Evolutionary conservation across 2,797 vertebrate genomes (phyloP).

Genomic region (Rhinichthys osculus): DNA sequence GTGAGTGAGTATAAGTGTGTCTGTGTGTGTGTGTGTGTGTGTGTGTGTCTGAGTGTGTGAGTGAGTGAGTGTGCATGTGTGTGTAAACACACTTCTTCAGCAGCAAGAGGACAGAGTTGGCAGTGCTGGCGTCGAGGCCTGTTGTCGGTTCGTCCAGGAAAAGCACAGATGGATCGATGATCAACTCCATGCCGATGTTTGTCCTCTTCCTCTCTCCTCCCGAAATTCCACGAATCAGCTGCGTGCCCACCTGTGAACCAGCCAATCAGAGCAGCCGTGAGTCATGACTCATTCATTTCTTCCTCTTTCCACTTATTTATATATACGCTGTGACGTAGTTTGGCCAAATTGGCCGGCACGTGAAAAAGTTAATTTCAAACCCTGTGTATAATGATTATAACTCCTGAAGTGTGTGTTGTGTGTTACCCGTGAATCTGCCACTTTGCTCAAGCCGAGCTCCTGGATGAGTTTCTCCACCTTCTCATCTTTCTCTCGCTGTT

Average conservation of each 20-base stretch:
- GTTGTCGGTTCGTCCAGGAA: constrained; percentile 86
- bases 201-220: constrained; percentile 85
- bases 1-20: too few species aligned
- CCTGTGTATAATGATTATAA: too few species aligned
- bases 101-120: constrained; percentile 82
- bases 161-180: constrained; percentile 82
- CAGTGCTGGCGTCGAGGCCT: constrained; percentile 83
- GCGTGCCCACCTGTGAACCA: constrained; percentile 79
- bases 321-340: too few species aligned
- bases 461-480: constrained; percentile 84
- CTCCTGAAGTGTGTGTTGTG: too few species aligned
- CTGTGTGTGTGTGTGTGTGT: not conserved
- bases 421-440: constrained; percentile 90
- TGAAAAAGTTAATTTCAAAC: too few species aligned
- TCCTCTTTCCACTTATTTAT: too few species aligned
- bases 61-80: accelerated
- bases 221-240: constrained; percentile 82
- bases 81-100: constrained; percentile 76
- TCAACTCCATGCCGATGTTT: constrained; percentile 86
- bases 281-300: too few species aligned
- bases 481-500: constrained; percentile 79
- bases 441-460: constrained; percentile 88
- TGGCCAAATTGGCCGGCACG: too few species aligned
- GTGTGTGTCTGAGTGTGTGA: too few species aligned
- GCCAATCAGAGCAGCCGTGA: constrained; percentile 37